Conservation (phyloP, 2,797 vertebrate genomes). For the Brachymystax lenok region DNA sequence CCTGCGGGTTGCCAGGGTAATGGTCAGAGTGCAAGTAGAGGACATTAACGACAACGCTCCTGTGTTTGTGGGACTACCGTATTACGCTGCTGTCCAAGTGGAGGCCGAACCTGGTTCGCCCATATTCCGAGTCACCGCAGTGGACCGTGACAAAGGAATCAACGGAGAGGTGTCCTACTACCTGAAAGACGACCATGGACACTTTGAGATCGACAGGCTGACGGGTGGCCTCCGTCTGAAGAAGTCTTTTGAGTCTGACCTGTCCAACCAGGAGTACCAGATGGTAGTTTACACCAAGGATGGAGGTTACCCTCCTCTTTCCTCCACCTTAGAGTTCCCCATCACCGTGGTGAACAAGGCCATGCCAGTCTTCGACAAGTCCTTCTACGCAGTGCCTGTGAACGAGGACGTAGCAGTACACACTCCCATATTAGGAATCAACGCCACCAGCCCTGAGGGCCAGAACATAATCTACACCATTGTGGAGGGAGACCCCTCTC, state of each 20-base stretch:
- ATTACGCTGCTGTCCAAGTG: slow-evolving; percentile 95
- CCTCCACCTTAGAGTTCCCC: slow-evolving; percentile 85
- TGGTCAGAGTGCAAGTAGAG: slow-evolving; percentile 89
- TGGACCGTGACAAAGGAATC: slow-evolving; percentile 90
- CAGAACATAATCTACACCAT: slow-evolving; percentile 97
- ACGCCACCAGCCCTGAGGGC: slow-evolving; percentile 95
- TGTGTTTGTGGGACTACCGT: slow-evolving; percentile 92
- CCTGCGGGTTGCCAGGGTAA: slow-evolving; percentile 88
- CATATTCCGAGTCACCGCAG: slow-evolving; percentile 89
- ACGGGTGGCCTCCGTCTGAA: slow-evolving; percentile 87
- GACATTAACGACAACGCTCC: slow-evolving; percentile 95
- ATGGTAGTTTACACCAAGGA: slow-evolving; percentile 89
- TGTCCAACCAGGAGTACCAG: slow-evolving; percentile 94
- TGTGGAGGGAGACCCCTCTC: slow-evolving; percentile 87
- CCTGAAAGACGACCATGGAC: slow-evolving; percentile 88
- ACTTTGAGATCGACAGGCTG: slow-evolving; percentile 90
- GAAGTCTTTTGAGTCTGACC: slow-evolving; percentile 90
- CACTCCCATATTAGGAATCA: slow-evolving; percentile 91
- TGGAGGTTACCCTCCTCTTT: slow-evolving; percentile 85
- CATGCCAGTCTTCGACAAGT: slow-evolving; percentile 96
- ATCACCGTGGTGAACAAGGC: slow-evolving; percentile 98
- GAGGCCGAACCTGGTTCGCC: slow-evolving; percentile 89
- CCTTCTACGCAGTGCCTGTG: slow-evolving; percentile 89
- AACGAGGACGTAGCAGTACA: slow-evolving; percentile 88
- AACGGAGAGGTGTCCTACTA: slow-evolving; percentile 93